These are phyloP conservation scores for Microcebus tavaratra DNA, from an alignment of 2,113 vertebrate species.

Conservation along the genomic window DNA sequence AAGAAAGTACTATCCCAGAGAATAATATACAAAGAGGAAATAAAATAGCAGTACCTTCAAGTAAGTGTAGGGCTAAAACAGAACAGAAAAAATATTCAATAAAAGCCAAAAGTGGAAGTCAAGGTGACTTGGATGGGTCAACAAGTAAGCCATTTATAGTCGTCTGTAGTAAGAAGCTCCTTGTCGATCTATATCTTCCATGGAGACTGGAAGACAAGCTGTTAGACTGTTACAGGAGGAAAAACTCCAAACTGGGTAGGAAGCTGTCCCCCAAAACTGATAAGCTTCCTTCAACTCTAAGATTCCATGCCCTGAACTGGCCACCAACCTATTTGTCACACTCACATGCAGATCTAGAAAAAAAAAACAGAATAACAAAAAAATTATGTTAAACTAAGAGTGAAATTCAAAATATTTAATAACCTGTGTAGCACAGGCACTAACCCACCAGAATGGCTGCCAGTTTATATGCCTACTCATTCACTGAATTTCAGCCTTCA, in stretches of 20 bases:
- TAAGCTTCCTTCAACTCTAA: background rate
- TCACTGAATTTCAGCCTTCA: background rate
- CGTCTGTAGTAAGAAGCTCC: background rate
- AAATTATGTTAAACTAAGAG: background rate
- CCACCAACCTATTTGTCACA: background rate
- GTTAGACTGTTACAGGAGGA: background rate
- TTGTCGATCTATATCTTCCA: background rate
- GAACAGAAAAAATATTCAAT: background rate
- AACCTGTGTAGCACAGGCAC: background rate
- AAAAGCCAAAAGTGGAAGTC: background rate
- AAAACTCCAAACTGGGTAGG: background rate
- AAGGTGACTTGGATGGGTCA: too few relatives aligned
- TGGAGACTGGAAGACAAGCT: background rate
- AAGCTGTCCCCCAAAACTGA: background rate
- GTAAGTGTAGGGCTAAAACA: background rate
- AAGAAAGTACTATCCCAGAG: background rate
- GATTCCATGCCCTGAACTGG: background rate
- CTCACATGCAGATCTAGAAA: background rate
- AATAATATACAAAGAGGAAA: background rate
- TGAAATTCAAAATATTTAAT: background rate
- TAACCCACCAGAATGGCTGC: background rate
- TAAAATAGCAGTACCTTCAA: background rate
- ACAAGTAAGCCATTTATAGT: background rate
- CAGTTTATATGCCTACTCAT: background rate
- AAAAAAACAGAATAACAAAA: background rate